Evolutionary conservation across 1,140 invertebrate genomes (phyloP).

Genomic region (Drosophila prosaltans): DNA sequence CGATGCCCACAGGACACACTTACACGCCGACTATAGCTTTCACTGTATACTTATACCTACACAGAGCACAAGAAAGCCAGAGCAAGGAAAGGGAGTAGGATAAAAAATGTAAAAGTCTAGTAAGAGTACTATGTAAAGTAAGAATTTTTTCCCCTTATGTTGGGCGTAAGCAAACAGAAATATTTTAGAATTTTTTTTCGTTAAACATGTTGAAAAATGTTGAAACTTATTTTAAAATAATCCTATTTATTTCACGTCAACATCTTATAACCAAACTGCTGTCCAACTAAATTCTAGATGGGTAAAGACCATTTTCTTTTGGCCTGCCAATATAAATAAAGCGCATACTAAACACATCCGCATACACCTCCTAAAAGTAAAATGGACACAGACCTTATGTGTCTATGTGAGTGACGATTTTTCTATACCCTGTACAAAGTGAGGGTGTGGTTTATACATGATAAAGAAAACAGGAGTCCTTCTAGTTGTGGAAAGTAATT

Average conservation of each 20-base stretch:
- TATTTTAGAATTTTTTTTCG: neutral
- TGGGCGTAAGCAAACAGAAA: neutral
- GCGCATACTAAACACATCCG: conserved; percentile 50
- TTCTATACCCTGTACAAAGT: neutral
- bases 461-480: too few relatives aligned
- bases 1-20: conserved; percentile 54
- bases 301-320: conserved; percentile 19
- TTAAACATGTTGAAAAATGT: neutral
- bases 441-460: neutral
- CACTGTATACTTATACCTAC: neutral
- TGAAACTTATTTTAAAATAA: conserved; percentile 3
- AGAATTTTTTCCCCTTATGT: conserved; percentile 1
- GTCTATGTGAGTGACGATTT: neutral
- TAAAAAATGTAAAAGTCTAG: conserved; percentile 4
- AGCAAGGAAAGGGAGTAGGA: neutral
- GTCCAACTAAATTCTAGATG: conserved; percentile 29
- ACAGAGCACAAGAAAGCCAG: neutral
- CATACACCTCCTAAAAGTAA: conserved; percentile 7
- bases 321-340: conserved; percentile 53
- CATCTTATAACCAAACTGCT: conserved; percentile 10
- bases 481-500: too few relatives aligned
- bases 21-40: conserved; percentile 10
- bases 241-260: conserved; percentile 17
- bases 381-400: too few relatives aligned
- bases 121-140: neutral